phyloP scores from a whole-genome alignment of 2,113 vertebrate genomes.

The Aleadryas rufinucha region DNA sequence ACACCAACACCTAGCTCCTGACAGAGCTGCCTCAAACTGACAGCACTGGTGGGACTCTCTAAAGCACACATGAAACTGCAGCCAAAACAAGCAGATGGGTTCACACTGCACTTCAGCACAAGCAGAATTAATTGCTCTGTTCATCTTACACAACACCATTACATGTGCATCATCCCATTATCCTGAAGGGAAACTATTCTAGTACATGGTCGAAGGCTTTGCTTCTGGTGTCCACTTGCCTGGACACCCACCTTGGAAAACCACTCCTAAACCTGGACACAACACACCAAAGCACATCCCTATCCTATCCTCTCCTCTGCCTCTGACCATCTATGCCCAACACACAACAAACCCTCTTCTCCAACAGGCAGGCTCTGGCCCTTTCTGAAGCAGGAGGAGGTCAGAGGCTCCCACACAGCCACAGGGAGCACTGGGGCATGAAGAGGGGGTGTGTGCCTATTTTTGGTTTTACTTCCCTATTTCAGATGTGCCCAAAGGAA shows the following conservation, averaged over 20 bases:
- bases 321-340: background rate
- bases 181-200: background rate
- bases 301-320: background rate
- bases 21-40: background rate
- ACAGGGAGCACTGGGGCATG: rapidly evolving
- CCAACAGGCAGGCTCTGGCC: background rate
- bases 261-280: background rate
- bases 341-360: background rate
- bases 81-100: background rate
- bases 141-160: background rate
- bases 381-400: background rate
- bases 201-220: background rate
- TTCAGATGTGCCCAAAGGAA: background rate
- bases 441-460: rapidly evolving
- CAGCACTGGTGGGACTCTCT: background rate
- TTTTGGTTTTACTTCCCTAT: background rate
- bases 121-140: background rate
- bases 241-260: background rate
- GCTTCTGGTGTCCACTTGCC: background rate
- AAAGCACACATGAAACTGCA: background rate
- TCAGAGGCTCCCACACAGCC: background rate
- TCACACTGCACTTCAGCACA: background rate
- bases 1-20: background rate
- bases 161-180: background rate
- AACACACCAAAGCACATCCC: background rate